Conservation (phyloP, 1,140 invertebrate genomes). For the Drosophila neocordata region DNA sequence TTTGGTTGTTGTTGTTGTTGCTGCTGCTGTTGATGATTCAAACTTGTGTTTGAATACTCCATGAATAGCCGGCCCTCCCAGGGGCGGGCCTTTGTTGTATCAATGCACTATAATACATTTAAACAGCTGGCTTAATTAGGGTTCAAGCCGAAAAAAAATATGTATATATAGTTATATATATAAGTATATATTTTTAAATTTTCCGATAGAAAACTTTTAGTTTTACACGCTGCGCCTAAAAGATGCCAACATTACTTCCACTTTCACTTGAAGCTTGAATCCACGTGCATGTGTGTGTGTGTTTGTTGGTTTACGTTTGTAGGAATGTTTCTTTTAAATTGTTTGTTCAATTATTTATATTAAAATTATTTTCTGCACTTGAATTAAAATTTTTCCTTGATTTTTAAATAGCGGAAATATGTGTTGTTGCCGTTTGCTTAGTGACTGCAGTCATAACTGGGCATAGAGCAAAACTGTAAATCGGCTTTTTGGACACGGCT, state of each 20-base stretch:
- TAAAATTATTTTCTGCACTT: slow-evolving; percentile 3
- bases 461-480: slow-evolving; percentile 74
- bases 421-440: slow-evolving; percentile 51
- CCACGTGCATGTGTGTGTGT: neutral
- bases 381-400: slow-evolving; percentile 14
- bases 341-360: slow-evolving; percentile 3
- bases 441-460: slow-evolving; percentile 74
- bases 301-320: neutral
- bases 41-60: slow-evolving; percentile 82
- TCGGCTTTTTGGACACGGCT: slow-evolving; percentile 75
- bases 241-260: slow-evolving; percentile 67
- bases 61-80: slow-evolving; percentile 82
- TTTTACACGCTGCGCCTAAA: slow-evolving; percentile 72
- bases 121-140: slow-evolving; percentile 69
- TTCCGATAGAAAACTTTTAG: slow-evolving; percentile 26
- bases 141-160: slow-evolving; percentile 28
- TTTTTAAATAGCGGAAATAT: slow-evolving; percentile 60
- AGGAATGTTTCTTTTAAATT: neutral
- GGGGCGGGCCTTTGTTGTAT: slow-evolving; percentile 77
- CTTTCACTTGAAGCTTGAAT: slow-evolving; percentile 46
- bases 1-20: slow-evolving; percentile 39
- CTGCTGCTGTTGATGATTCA: slow-evolving; percentile 68
- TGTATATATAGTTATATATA: slow-evolving; percentile 7
- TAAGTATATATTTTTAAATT: neutral
- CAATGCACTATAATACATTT: slow-evolving; percentile 82